These are phyloP conservation scores for Pachymerium ferrugineum DNA, from an alignment of 2,888 invertebrate genomes.

Conservation along the genomic window DNA sequence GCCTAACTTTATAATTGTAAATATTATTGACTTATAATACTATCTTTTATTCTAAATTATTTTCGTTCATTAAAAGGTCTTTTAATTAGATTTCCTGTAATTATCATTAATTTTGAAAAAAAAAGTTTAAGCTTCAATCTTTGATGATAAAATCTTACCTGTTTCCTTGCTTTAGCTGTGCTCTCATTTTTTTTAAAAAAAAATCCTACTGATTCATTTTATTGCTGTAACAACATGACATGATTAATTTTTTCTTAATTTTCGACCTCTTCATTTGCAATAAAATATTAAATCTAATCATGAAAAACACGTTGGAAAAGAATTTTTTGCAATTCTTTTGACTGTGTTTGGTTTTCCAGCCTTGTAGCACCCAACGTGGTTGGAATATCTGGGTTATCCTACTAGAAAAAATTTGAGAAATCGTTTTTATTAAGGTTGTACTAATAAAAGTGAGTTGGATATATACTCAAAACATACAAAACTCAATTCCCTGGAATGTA, in stretches of 20 bases:
- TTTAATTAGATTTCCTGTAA: too few species aligned
- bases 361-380: not conserved
- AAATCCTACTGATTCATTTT: too few species aligned
- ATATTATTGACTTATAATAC: too few species aligned
- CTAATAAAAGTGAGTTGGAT: not conserved
- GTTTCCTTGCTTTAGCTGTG: too few species aligned
- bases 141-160: too few species aligned
- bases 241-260: not conserved
- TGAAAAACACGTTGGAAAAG: not conserved
- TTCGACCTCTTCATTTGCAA: not conserved
- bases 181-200: not conserved
- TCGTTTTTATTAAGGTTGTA: not conserved
- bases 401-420: not conserved
- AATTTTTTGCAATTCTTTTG: not conserved
- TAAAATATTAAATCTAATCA: not conserved
- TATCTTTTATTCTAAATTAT: too few species aligned
- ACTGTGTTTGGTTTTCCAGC: not conserved
- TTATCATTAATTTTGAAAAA: too few species aligned
- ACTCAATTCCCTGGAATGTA: too few species aligned
- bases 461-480: not conserved
- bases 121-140: too few species aligned
- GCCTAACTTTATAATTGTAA: too few species aligned
- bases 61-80: too few species aligned
- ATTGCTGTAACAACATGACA: not conserved
- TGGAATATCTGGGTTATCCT: slow-evolving; percentile 13